Percentiles rank a stretch among this genome's conserved stretches.
These are phyloP conservation scores for Rhizomys pruinosus DNA, from an alignment of 2,113 vertebrate genomes.

Conservation along the genomic window DNA sequence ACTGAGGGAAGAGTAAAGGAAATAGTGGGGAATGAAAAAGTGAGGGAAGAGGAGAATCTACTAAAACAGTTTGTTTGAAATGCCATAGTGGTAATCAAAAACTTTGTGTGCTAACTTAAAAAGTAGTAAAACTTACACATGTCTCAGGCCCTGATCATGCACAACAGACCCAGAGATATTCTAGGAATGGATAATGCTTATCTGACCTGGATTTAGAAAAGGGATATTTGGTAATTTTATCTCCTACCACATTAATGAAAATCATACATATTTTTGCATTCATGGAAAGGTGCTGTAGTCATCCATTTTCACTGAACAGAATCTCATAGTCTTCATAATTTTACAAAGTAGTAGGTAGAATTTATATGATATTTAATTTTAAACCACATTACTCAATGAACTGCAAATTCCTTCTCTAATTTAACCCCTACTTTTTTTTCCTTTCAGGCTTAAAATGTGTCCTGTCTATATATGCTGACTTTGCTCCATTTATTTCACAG, in stretches of 20 bases:
- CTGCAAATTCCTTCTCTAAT: not conserved
- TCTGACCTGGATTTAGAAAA: not conserved
- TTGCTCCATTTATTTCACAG: not conserved
- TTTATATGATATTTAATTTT: not conserved
- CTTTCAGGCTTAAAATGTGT: not conserved
- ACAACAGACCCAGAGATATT: not conserved
- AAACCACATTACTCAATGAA: not conserved
- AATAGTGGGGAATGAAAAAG: not conserved
- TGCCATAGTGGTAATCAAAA: not conserved
- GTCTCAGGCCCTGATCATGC: not conserved
- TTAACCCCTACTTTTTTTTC: not conserved
- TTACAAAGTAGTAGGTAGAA: not conserved
- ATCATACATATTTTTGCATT: not conserved
- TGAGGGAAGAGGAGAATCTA: no score
- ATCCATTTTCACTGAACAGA: not conserved
- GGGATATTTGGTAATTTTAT: not conserved
- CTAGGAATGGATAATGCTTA: not conserved
- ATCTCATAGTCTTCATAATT: not conserved
- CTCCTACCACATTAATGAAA: not conserved
- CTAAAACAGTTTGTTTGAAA: not conserved
- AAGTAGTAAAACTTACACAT: not conserved
- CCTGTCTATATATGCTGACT: not conserved
- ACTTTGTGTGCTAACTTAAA: not conserved
- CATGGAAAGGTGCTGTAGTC: not conserved
- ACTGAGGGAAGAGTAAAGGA: no score